A percentile compares a stretch with the other conserved stretches of the same genome.
Evolutionary conservation across 2,113 vertebrate genomes (phyloP).

Genomic region (Podilymbus podiceps): DNA sequence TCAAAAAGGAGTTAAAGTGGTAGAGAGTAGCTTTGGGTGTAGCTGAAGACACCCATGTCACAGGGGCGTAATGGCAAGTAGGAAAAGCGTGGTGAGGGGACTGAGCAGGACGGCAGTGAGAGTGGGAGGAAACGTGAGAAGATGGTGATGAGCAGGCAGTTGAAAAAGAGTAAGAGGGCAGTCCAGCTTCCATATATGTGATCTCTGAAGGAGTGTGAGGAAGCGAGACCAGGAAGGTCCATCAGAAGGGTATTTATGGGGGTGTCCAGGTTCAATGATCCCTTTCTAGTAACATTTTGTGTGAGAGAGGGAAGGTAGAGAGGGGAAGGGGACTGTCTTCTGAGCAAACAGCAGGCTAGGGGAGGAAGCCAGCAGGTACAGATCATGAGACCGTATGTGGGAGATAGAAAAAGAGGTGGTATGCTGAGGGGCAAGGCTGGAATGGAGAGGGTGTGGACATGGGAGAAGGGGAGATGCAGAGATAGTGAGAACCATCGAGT

Average conservation of each 20-base stretch:
- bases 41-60: not conserved
- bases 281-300: not conserved
- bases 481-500: not conserved
- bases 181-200: not conserved
- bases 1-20: not conserved
- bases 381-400: not conserved
- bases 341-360: not conserved
- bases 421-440: not conserved
- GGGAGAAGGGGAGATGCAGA: not conserved
- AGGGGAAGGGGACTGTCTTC: not conserved
- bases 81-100: not conserved
- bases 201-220: not conserved
- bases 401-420: not conserved
- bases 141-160: not conserved
- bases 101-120: not conserved
- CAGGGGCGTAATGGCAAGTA: not conserved
- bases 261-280: not conserved
- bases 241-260: not conserved
- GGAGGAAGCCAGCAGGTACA: not conserved
- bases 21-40: not conserved
- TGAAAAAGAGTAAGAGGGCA: not conserved
- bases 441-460: not conserved
- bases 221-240: not conserved
- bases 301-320: not conserved
- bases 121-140: not conserved